phyloP scores from a whole-genome alignment of 2,797 vertebrate genomes.

The Basileuterus tristriatus region DNA sequence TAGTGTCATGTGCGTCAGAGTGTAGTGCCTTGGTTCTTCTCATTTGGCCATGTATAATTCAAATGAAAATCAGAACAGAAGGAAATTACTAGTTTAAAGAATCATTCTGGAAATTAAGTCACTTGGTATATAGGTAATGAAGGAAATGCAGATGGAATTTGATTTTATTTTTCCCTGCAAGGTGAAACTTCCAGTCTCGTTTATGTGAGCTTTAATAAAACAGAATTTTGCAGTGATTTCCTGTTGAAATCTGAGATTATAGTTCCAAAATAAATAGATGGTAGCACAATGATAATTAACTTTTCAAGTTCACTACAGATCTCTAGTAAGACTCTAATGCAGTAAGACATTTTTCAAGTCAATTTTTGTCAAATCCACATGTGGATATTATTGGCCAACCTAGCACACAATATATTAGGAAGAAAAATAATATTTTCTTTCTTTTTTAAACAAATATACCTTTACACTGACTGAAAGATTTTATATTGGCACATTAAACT shows the following conservation, averaged over 20 bases:
- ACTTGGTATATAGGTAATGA: not conserved
- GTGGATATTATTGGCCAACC: not conserved
- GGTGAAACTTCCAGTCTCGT: not conserved
- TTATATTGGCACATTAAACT: not conserved
- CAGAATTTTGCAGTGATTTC: not conserved
- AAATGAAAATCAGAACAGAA: not conserved
- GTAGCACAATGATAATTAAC: not conserved
- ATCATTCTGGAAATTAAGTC: not conserved
- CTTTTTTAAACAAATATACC: not conserved
- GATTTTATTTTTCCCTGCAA: not conserved
- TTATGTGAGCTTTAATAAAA: not conserved
- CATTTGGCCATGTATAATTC: not conserved
- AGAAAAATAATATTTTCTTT: not conserved
- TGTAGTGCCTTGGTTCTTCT: not conserved
- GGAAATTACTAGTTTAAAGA: not conserved
- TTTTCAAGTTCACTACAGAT: not conserved
- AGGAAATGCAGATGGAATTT: not conserved
- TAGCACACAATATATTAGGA: not conserved
- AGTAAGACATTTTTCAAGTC: not conserved
- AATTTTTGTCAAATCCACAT: not conserved
- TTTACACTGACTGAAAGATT: not conserved
- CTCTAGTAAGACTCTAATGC: not conserved
- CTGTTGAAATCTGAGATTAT: not conserved
- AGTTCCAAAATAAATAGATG: not conserved
- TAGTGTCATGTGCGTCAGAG: not conserved